Conservation (phyloP, 2,113 vertebrate genomes). For the Brachyistius frenatus region DNA sequence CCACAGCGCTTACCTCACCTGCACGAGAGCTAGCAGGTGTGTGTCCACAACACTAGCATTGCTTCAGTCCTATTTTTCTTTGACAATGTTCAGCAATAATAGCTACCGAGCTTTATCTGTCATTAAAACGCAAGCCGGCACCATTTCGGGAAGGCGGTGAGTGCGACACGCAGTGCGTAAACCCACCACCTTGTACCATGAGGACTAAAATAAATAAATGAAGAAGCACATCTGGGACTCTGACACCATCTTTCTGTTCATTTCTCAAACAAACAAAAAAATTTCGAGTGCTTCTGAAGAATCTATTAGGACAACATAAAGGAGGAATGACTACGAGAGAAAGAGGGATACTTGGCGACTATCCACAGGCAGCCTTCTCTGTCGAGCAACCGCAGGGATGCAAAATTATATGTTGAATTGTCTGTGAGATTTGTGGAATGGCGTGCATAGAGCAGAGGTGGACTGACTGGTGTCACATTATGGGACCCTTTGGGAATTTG, state of each 20-base stretch:
- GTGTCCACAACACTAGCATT: too few species aligned
- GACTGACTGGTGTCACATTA: conserved; percentile 29
- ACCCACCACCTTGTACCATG: too few species aligned
- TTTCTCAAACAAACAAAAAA: too few species aligned
- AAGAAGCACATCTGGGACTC: neutral
- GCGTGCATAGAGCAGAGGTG: conserved; percentile 1
- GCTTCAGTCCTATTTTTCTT: too few species aligned
- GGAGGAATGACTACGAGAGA: neutral
- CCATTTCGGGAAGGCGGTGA: too few species aligned
- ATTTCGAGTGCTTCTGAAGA: neutral
- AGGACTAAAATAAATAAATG: too few species aligned
- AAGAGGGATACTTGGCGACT: neutral
- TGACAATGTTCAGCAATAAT: too few species aligned
- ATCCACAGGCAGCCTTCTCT: neutral
- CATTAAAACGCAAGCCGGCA: too few species aligned
- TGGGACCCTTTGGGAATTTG: conserved; percentile 18
- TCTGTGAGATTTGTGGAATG: conserved; percentile 10
- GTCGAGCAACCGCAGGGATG: neutral
- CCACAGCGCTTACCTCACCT: too few species aligned
- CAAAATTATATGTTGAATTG: neutral
- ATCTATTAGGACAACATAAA: neutral
- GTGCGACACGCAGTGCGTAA: too few species aligned
- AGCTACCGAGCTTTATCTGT: too few species aligned
- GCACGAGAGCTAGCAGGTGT: too few species aligned
- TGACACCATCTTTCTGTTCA: neutral